A percentile compares a stretch with the other conserved stretches of the same genome.
Conservation (phyloP, 2,113 vertebrate genomes). For the Odocoileus virginianus region DNA sequence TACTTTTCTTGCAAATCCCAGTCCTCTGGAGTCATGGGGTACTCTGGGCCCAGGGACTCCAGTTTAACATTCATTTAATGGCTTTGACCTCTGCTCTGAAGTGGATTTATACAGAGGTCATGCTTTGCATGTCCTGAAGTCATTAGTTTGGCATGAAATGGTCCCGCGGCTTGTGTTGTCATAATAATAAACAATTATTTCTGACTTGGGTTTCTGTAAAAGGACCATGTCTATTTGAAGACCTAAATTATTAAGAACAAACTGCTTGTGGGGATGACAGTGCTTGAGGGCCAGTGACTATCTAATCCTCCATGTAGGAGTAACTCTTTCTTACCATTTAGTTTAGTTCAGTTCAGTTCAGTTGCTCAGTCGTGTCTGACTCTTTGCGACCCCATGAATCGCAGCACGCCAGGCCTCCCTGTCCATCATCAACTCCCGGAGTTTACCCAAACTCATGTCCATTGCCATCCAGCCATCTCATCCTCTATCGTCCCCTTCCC, state of each 20-base stretch:
- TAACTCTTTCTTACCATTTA: not conserved
- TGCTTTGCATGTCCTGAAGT: constrained; percentile 24
- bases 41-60: not conserved
- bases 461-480: no score
- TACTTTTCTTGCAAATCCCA: constrained; percentile 41
- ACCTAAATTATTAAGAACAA: not conserved
- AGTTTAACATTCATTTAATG: constrained; percentile 40
- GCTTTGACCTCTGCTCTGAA: constrained; percentile 33
- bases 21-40: not conserved
- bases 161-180: not conserved
- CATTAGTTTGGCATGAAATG: constrained; percentile 33
- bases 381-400: no score
- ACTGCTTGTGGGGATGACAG: not conserved
- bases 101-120: not conserved
- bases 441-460: no score
- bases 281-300: not conserved
- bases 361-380: no score
- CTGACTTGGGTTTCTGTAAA: constrained; percentile 27
- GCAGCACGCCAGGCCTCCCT: no score
- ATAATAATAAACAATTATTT: not conserved
- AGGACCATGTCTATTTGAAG: not conserved
- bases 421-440: no score
- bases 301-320: not conserved
- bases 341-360: not conserved
- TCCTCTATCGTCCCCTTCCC: no score